Base-by-base conservation (phyloP, 2,797 vertebrate species). In the Vireo griseus region DNA sequence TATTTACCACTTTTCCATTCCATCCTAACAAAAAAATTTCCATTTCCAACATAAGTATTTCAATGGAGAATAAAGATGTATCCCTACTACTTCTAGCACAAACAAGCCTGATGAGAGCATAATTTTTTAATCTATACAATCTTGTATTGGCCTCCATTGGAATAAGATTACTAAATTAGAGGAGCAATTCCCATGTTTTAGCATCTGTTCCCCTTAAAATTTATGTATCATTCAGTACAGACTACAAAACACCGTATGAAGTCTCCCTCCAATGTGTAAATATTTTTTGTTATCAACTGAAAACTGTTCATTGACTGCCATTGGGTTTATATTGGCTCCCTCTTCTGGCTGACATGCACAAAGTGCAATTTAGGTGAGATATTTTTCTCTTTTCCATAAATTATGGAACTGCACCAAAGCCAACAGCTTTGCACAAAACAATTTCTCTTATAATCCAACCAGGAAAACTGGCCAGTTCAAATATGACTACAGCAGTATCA, bases 281-380 rank as follows among this genome's bases (percentile, higher is more conserved):
- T 83, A 74, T 47, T 74, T 74, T 58, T 71, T 52, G 54, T 69
- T 94, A 65, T 62, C 86, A 94, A 48, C 58, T 86, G 86, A 91
- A 93, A 93, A 47, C 44, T 21, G 42, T 52, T 68, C 73, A 35
- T 57, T 1, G 13, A 67, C 39, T 76, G 82, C 73, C 59, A 80
- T 62, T 85, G 85, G 48, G 82, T 95, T 97, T 96, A 50, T 91
- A 84, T 24, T 71, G 86, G 66, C 68, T 97, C 96, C 96, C 96
- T 95, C 97, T 96, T 72, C 62, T 90, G 92, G 71, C 37, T 51
- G 50, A 78, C 54, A 76, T 5, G 48, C 10, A 52, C 24, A 7
- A 72, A 90, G 86, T 66, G 74, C 25, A 51, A 48, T 21, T 58
- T 11, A 51, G 25, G 26, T 39, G 50, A 47, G 13, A 13, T 14